Conservation (phyloP, 2,888 invertebrate genomes). For the Hyles lineata region DNA sequence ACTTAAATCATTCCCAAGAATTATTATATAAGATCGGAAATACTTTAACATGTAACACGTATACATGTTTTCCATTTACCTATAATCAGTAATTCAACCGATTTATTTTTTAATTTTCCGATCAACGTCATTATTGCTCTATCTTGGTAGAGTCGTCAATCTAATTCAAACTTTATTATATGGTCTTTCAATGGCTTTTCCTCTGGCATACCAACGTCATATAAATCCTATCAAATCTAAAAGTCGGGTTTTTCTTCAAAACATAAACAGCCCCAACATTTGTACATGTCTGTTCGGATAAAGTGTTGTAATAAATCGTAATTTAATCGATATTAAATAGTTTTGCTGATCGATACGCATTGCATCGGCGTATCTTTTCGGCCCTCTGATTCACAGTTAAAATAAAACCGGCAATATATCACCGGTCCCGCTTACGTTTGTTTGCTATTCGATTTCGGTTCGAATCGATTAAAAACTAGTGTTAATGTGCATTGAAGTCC, state of each 20-base stretch:
- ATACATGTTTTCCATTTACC: not conserved
- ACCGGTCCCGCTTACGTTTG: slow-evolving; percentile 1
- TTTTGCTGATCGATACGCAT: slow-evolving; percentile 14
- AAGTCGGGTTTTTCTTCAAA: not conserved
- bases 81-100: not conserved
- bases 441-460: slow-evolving; percentile 9
- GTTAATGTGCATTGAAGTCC: slow-evolving; percentile 4
- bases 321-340: slow-evolving; percentile 27
- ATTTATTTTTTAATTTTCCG: slow-evolving; percentile 1
- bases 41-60: not conserved
- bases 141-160: not conserved
- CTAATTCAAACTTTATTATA: not conserved
- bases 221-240: not conserved
- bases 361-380: slow-evolving; percentile 14
- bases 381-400: slow-evolving; percentile 19
- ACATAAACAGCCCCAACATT: slow-evolving; percentile 3
- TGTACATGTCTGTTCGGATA: slow-evolving; percentile 10
- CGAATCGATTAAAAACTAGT: not conserved
- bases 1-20: no score
- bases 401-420: not conserved
- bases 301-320: slow-evolving; percentile 25
- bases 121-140: not conserved
- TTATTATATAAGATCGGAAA: not conserved
- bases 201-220: not conserved
- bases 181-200: not conserved